Evolutionary conservation across 1,140 invertebrate genomes (phyloP), one percentile per base, ranked within the genome.

Genomic region (Ganaspis sp.): DNA sequence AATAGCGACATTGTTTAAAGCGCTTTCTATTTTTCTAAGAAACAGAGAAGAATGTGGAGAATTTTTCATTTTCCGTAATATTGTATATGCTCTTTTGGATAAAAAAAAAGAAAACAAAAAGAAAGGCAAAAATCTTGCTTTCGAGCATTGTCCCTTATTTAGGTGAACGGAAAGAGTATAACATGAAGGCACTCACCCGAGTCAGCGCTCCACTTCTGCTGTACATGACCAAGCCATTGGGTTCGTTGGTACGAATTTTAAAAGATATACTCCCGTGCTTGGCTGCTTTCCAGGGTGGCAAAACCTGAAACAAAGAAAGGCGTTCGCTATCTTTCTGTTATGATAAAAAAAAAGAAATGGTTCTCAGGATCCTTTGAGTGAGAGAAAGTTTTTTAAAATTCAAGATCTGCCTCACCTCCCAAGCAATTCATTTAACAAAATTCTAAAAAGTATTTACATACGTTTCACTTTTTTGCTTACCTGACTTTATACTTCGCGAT

Each of bases 221-320:
- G 92, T 98, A 98, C 84, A 99, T 94, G 73, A 99, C 94, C 71
- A 99, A 92, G 15, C 98, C 98, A 88, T 98, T 97, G 1, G 97
- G 94, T 91, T 99, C 98, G 86, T 96, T 97, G 17, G 98, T 99
- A 75, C 98, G 94, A 85, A 99, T 96, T 92, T 97, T 97, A 91
- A 99, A 97, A 53, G 96, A 96, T 85, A 98, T 95, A 19, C 95
- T 96, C 74, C 97, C 97, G 21, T 95, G 95, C 84, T 95, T 94
- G 84, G 95, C 95, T 19, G 95, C 95, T 89, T 96, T 97, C 97
- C 96, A 98, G 78, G 96, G 95, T 82, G 95, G 96, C 85, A 96
- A 92, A 64, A 97, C 94, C 96, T 96, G 92, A 74, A 92, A 92
- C 84, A 90, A 83, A 90, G 81, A 85, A 84, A 86, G 83, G 9